phyloP scores from a whole-genome alignment of 2,797 vertebrate genomes.

The Coluber constrictor region DNA sequence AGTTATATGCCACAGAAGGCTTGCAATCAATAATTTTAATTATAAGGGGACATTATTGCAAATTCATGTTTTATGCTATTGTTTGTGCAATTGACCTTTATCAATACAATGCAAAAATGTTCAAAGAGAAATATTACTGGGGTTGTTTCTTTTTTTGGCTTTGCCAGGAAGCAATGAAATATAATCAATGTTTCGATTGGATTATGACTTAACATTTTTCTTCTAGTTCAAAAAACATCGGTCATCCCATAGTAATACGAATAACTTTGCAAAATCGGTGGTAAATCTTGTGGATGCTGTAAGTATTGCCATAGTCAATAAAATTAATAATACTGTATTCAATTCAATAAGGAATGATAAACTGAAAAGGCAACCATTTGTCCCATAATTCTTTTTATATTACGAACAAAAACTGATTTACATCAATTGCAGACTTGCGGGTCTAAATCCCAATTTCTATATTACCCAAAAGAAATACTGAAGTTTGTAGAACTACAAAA shows the following conservation, averaged over 20 bases:
- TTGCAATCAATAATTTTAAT: neutral
- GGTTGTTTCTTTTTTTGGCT: neutral
- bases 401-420: neutral
- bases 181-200: constrained; percentile 28
- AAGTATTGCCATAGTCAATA: constrained; percentile 72
- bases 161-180: neutral
- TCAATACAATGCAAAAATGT: neutral
- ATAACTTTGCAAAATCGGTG: constrained; percentile 94
- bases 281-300: constrained; percentile 96
- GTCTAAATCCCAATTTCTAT: neutral
- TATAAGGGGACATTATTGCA: neutral
- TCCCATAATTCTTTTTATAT: neutral
- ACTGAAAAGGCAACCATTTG: neutral
- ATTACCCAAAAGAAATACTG: neutral
- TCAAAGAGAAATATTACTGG: neutral
- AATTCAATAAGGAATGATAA: constrained; percentile 10
- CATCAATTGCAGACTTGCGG: neutral
- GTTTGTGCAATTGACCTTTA: neutral
- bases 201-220: constrained; percentile 45
- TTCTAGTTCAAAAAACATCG: constrained; percentile 87
- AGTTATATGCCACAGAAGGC: neutral
- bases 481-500: neutral
- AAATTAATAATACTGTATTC: constrained; percentile 2
- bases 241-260: constrained; percentile 81
- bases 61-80: neutral